Evolutionary conservation across 1,140 invertebrate genomes (phyloP), one percentile per base, ranked within the genome.

Genomic region (Anagrus nilaparvatae): DNA sequence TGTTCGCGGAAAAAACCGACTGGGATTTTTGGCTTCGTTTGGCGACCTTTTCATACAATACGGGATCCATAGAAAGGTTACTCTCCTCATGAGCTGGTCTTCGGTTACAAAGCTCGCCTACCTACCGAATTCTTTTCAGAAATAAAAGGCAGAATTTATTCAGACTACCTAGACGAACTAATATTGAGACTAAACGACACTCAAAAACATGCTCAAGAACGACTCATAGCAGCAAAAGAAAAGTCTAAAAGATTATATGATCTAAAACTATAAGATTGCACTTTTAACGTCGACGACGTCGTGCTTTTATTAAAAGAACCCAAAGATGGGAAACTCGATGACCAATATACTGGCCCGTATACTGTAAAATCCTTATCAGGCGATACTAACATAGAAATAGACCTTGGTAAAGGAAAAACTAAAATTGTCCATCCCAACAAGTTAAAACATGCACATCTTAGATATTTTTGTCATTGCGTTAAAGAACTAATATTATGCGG

Each of bases 11-110:
- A 14, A 8, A n/a, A 30, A 13, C 56, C 19, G 48, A 65, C 44
- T 70, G 65, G 66, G 48, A 60, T 19, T 25, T 51, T 10, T 55
- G 37, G 13, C 10, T 65, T 0, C 48, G 46, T 5, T 52, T 48
- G 28, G 48, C 51, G 3, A 40, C 33, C 33, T 48, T 44, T 27
- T 44, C 42, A 1, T 44, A 44, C n/a, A 48, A 48, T 18, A 49
- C 43, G 4, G 46, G 51, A 13, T 16, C 43, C 6, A 60, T 69
- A 28, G 38, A 34, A 13, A 18, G 48, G 49, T 3, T 54, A 48
- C 10, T 43, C 40, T 0, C 43, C 47, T 1, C 31, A 32, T 13
- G 47, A 49, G 20, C 12, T 49, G 2, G 3, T 45, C 0, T 46
- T 32, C 10, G 43, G 47, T 13, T 38, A 25, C 21, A 34, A 40